These are phyloP conservation scores for Antheraea assamensis DNA, from an alignment of 2,888 invertebrate species.

Conservation along the genomic window DNA sequence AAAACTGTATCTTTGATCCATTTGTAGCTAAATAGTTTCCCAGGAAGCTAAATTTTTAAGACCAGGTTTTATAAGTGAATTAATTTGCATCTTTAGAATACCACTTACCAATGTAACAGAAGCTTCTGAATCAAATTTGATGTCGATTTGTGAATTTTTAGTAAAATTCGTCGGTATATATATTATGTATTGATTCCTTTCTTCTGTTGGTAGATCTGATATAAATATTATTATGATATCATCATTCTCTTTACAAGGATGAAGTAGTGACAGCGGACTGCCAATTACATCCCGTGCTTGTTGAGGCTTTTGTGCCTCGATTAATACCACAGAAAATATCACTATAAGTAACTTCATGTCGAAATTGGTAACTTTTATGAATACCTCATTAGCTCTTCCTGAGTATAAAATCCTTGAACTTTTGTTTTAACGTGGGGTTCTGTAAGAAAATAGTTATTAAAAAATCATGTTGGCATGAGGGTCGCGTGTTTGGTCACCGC, in stretches of 20 bases:
- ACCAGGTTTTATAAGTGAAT: too few species aligned
- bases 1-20: neutral
- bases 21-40: neutral
- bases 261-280: slow-evolving; percentile 21
- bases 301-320: slow-evolving; percentile 2
- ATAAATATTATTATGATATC: slow-evolving; percentile 33
- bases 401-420: too few species aligned
- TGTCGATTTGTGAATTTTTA: slow-evolving; percentile 22
- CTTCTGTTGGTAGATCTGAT: slow-evolving; percentile 37
- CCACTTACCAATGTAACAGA: slow-evolving; percentile 39
- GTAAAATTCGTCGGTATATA: slow-evolving; percentile 30
- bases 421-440: neutral
- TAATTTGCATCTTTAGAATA: too few species aligned
- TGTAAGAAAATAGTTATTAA: neutral
- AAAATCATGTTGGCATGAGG: too few species aligned
- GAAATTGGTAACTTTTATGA: neutral
- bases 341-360: slow-evolving; percentile 14
- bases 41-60: neutral
- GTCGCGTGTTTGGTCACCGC: too few species aligned
- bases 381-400: too few species aligned
- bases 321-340: neutral
- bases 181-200: slow-evolving; percentile 43
- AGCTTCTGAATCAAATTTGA: slow-evolving; percentile 43
- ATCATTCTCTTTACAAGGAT: slow-evolving; percentile 33
- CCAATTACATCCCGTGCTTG: slow-evolving; percentile 22